These are phyloP conservation scores for Lethenteron camtschaticum DNA, from an alignment of 2,113 vertebrate species.

Conservation along the genomic window DNA sequence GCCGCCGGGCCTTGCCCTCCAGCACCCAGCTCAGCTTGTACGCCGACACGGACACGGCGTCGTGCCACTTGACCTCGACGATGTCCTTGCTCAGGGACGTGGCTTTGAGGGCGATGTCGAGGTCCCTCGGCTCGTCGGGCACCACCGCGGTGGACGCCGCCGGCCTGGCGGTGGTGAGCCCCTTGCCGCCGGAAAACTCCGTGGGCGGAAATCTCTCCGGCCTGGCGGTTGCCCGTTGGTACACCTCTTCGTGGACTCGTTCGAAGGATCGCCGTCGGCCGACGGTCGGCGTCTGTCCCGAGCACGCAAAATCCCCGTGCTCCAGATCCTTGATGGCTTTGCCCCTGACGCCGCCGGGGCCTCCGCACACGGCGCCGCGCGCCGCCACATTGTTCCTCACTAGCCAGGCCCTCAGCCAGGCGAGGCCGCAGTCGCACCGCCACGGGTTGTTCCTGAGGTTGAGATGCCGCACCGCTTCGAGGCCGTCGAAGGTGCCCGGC, in stretches of 20 bases:
- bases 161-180: too few species aligned
- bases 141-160: conserved; percentile 45
- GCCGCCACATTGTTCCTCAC: conserved; percentile 16
- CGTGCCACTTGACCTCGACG: conserved; percentile 57
- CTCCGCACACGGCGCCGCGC: conserved; percentile 55
- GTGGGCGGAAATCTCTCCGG: conserved; percentile 37
- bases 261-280: conserved; percentile 14
- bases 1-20: conserved; percentile 22
- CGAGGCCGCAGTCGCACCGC: conserved; percentile 72
- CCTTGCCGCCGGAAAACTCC: too few species aligned
- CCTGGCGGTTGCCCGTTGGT: conserved; percentile 25
- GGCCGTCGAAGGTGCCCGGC: conserved; percentile 49
- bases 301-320: conserved; percentile 62
- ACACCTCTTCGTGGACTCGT: conserved; percentile 15
- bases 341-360: conserved; percentile 49
- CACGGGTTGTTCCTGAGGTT: conserved; percentile 68
- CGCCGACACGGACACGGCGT: conserved; percentile 53
- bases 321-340: conserved; percentile 48
- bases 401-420: conserved; percentile 68
- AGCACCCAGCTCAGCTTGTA: conserved; percentile 62
- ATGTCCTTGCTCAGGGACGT: conserved; percentile 34
- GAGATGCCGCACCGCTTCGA: conserved; percentile 50
- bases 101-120: conserved; percentile 44
- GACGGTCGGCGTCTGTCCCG: conserved; percentile 19
- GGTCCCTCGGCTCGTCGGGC: conserved; percentile 37